Evolutionary conservation across 2,888 invertebrate genomes (phyloP), one percentile per base, ranked within the genome.

Genomic region (Dolichomitus sp.): DNA sequence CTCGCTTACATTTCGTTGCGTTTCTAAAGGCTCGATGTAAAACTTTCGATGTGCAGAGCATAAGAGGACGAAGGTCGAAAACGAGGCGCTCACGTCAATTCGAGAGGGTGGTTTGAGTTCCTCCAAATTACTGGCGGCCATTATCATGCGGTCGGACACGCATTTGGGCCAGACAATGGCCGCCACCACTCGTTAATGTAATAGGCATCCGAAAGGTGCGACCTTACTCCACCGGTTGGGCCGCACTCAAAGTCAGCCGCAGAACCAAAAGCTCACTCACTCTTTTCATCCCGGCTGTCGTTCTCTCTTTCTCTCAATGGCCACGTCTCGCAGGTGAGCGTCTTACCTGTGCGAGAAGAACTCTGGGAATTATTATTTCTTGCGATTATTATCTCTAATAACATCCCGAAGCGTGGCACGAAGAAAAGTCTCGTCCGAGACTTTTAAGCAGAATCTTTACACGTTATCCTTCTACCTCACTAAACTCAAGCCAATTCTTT

Each of bases 331-430:
- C 85, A 82, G 81, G 81, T 84, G 77, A 78, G 54, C 83, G 61
- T 68, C 68, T 80, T 85, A 85, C 84, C 84, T 84, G 85, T 70
- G 42, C 82, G 63, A 73, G 69, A 72, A 81, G 69, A 63, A 75
- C 81, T 82, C 85, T 84, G 86, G 76, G 88, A 91, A 90, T 90
- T 90, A 92, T 93, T 92, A 93, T 93, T 93, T 91, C 90, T 92
- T 90, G 90, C 91, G 92, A 93, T 93, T 93, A 93, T 93, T 93
- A 93, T 93, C 93, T 93, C 88, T 92, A 92, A 93, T 91, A 93
- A 93, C 91, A 93, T 88, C 79, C 84, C 85, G 40, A 80, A 85
- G 77, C 70, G 76, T 66, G 66, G 59, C 72, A 69, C 74, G 75
- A 74, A 79, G 77, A 77, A 68, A 78, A 78, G 74, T 57, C 54